Evolutionary conservation across 2,888 invertebrate genomes (phyloP), one percentile per base, ranked within the genome.

Genomic region (Osedax frankpressi): DNA sequence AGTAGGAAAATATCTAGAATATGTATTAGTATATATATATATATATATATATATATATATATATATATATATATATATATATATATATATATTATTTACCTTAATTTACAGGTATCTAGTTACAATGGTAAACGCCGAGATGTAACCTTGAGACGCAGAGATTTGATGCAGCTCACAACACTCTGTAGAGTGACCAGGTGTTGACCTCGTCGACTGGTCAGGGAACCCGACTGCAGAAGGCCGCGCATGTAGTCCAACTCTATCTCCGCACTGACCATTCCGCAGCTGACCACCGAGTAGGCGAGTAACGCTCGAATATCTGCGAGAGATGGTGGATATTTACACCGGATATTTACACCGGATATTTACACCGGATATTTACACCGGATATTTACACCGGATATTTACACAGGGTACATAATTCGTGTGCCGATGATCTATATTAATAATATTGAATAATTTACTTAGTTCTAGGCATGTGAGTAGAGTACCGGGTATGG

Each of bases 181-280:
- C 11, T 11, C 6, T 44, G 44, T 72, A 96, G 87, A 0, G 94
- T 92, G 0, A 95, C 94, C 75, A 96, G 88, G 83, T 95, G 95
- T 85, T 95, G 96, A 2, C 93, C 93, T 0, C 93, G 94, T 83
- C 95, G 94, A 1, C 94, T 94, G 0, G 91, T 91, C 70, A 94
- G 87, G 72, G 95, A 85, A 0, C 93, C 92, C 0, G 93, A 92
- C 75, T 95, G 95, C 44, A 96, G 86, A 60, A 97, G 87, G 28
- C 87, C 94, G 87, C 94, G 94, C 93, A 96, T 96, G 83, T 94
- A 92, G 82, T 94, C 94, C 0, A 94, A 93, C 83, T 96, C 95
- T 74, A 95, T 89, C 86, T 96, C 95, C 0, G 93, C 94, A 30
- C 92, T 91, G 3, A 94, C 90, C 80, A 94, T 89, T 44, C 92